A percentile compares a stretch with the other conserved stretches of the same genome.
Conservation (phyloP, 2,888 invertebrate genomes). For the Parnassius smintheus region DNA sequence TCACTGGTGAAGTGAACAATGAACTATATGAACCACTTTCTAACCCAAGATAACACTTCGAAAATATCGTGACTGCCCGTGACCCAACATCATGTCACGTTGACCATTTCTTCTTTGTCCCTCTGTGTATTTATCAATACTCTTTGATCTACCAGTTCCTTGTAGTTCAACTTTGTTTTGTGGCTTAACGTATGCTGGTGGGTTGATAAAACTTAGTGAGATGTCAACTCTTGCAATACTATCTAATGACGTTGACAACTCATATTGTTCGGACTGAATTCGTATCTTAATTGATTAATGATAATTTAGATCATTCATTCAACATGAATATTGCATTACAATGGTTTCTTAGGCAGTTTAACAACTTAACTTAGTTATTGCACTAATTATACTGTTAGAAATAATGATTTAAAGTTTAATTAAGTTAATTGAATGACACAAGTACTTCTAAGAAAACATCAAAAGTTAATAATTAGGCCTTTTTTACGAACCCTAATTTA, state of each 20-base stretch:
- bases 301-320: slow-evolving; percentile 22
- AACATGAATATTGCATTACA: slow-evolving; percentile 18
- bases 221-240: slow-evolving; percentile 41
- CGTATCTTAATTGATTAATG: slow-evolving; percentile 26
- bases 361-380: slow-evolving; percentile 9
- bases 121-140: slow-evolving; percentile 31
- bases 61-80: slow-evolving; percentile 54
- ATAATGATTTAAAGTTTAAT: background rate
- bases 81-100: slow-evolving; percentile 40
- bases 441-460: no score
- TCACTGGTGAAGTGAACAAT: slow-evolving; percentile 65
- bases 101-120: slow-evolving; percentile 32
- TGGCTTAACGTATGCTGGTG: slow-evolving; percentile 34
- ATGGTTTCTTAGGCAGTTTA: slow-evolving; percentile 7
- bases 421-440: no score
- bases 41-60: slow-evolving; percentile 47
- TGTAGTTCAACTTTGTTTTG: slow-evolving; percentile 27
- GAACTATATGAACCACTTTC: slow-evolving; percentile 66
- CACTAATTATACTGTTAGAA: background rate
- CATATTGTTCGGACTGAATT: slow-evolving; percentile 29
- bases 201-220: slow-evolving; percentile 35
- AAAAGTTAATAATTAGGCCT: no score
- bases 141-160: slow-evolving; percentile 32
- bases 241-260: slow-evolving; percentile 31
- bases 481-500: no score